Conservation (phyloP, 2,888 invertebrate genomes). For the Scrobipalpa costella region DNA sequence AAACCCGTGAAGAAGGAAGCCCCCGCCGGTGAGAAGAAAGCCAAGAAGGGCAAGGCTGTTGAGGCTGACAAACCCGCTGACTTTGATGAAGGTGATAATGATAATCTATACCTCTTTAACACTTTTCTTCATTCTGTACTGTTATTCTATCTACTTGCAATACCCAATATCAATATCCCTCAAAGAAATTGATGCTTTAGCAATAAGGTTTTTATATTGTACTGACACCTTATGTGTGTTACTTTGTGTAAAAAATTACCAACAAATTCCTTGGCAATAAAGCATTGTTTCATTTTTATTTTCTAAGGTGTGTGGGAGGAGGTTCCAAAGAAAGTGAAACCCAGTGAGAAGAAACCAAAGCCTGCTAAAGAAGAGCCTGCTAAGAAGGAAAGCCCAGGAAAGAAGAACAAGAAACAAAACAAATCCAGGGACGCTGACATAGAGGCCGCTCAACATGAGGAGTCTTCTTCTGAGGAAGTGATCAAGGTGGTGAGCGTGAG, state of each 20-base stretch:
- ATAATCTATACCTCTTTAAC: too few relatives aligned
- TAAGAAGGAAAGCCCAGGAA: slow-evolving; percentile 75
- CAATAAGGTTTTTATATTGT: too few relatives aligned
- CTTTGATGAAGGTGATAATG: slow-evolving; percentile 88
- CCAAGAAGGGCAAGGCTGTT: slow-evolving; percentile 81
- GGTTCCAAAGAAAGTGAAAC: slow-evolving; percentile 85
- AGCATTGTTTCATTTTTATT: too few relatives aligned
- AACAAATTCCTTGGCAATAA: too few relatives aligned
- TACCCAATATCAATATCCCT: too few relatives aligned
- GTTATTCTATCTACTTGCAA: too few relatives aligned
- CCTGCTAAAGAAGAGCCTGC: slow-evolving; percentile 61
- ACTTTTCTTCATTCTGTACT: too few relatives aligned
- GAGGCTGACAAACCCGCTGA: slow-evolving; percentile 85
- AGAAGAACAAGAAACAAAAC: slow-evolving; percentile 71
- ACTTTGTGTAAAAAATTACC: too few relatives aligned
- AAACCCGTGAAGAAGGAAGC: slow-evolving; percentile 71
- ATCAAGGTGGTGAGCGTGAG: slow-evolving; percentile 69
- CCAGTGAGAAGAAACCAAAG: slow-evolving; percentile 29
- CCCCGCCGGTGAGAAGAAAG: slow-evolving; percentile 72
- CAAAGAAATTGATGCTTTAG: too few relatives aligned
- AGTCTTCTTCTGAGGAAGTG: slow-evolving; percentile 62
- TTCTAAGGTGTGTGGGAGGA: slow-evolving; percentile 89
- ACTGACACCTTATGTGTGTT: too few relatives aligned
- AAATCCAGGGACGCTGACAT: slow-evolving; percentile 67
- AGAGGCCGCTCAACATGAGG: slow-evolving; percentile 53